These are phyloP conservation scores for Parelbella ahira DNA, from an alignment of 2,888 invertebrate genomes.

Conservation along the genomic window DNA sequence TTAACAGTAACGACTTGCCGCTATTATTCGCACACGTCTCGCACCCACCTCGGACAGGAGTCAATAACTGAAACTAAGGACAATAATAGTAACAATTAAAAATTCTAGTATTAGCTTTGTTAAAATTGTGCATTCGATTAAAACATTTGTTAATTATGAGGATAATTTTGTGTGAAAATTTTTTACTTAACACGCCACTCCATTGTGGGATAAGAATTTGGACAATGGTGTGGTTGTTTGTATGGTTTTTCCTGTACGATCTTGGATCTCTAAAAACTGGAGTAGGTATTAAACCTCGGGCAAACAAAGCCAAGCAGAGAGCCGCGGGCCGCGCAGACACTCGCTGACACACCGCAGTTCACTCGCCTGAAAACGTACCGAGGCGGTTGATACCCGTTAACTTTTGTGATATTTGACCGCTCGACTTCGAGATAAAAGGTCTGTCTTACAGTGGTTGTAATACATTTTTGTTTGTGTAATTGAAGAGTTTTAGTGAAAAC, in stretches of 20 bases:
- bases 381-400: conserved; percentile 2
- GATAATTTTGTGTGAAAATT: too few species aligned
- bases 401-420: conserved; percentile 7
- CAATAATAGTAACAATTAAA: too few species aligned
- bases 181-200: conserved; percentile 1
- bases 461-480: neutral
- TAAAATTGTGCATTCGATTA: too few species aligned
- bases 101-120: too few species aligned
- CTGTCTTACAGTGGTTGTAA: neutral
- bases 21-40: too few species aligned
- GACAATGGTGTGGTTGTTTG: conserved; percentile 13
- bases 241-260: conserved; percentile 41
- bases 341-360: conserved; percentile 44
- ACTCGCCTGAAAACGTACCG: conserved; percentile 50
- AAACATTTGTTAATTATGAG: too few species aligned
- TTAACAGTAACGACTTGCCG: too few species aligned
- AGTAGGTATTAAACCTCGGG: conserved; percentile 52
- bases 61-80: too few species aligned
- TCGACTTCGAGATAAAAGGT: conserved; percentile 2
- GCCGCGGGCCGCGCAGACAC: conserved; percentile 39
- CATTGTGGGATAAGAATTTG: conserved; percentile 8
- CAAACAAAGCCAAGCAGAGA: conserved; percentile 56
- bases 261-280: conserved; percentile 62
- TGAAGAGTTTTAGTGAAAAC: conserved; percentile 28
- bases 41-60: too few species aligned